These are phyloP conservation scores for Bufo bufo DNA, from an alignment of 2,113 vertebrate species.

Conservation along the genomic window DNA sequence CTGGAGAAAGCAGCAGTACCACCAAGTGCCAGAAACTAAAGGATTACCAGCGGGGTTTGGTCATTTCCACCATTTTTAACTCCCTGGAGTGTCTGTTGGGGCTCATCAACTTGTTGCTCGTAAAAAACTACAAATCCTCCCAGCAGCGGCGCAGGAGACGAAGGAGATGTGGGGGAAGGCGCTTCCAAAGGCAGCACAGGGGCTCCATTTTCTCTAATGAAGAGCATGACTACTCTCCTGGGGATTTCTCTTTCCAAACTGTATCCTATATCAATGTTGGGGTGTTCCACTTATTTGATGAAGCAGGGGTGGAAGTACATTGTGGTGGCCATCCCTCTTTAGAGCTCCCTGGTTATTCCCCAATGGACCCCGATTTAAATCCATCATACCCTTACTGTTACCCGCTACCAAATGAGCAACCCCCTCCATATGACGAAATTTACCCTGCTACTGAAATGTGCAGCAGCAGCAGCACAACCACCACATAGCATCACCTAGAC, in stretches of 20 bases:
- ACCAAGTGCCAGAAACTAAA: slow-evolving; percentile 84
- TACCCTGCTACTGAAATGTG: slow-evolving; percentile 78
- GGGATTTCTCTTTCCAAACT: slow-evolving; percentile 77
- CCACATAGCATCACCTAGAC: slow-evolving; percentile 45
- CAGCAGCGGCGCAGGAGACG: slow-evolving; percentile 78
- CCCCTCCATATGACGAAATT: slow-evolving; percentile 89
- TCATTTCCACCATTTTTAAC: slow-evolving; percentile 91
- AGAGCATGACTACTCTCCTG: slow-evolving; percentile 80
- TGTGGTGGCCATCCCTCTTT: slow-evolving; percentile 89
- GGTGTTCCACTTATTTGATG: slow-evolving; percentile 80
- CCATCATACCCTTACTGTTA: slow-evolving; percentile 88
- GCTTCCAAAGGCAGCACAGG: slow-evolving; percentile 70
- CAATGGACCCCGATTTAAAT: slow-evolving; percentile 85
- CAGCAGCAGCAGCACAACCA: slow-evolving; percentile 60
- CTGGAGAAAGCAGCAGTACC: slow-evolving; percentile 59
- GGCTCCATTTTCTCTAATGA: slow-evolving; percentile 81
- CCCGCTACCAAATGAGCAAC: slow-evolving; percentile 82
- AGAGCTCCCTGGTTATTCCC: slow-evolving; percentile 91
- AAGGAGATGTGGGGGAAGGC: slow-evolving; percentile 69
- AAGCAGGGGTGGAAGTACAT: slow-evolving; percentile 86
- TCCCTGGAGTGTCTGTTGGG: slow-evolving; percentile 89
- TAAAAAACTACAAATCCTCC: slow-evolving; percentile 85
- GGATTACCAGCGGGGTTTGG: slow-evolving; percentile 88
- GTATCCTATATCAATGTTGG: slow-evolving; percentile 93
- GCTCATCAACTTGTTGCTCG: slow-evolving; percentile 84